These are phyloP conservation scores for Drosophila anceps DNA, from an alignment of 2,888 invertebrate genomes.

Conservation along the genomic window DNA sequence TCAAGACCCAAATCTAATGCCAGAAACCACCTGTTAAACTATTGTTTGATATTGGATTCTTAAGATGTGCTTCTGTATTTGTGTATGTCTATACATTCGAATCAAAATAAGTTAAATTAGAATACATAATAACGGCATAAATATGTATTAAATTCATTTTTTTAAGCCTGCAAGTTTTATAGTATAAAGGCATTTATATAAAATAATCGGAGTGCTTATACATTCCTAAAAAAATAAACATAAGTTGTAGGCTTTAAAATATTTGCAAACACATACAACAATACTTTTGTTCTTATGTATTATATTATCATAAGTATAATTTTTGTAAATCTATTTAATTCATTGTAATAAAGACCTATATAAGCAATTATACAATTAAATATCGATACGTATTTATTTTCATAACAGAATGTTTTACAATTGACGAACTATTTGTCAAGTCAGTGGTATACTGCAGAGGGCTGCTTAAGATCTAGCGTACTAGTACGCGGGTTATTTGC, in stretches of 20 bases:
- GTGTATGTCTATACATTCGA: constrained; percentile 55
- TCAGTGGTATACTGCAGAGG: too few relatives aligned
- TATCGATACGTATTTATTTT: background rate
- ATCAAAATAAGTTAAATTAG: constrained; percentile 61
- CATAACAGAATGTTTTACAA: too few relatives aligned
- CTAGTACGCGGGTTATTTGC: too few relatives aligned
- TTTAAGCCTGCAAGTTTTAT: constrained; percentile 63
- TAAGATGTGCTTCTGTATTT: constrained; percentile 34
- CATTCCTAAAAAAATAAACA: constrained; percentile 51
- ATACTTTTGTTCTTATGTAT: constrained; percentile 67
- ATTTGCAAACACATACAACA: constrained; percentile 59
- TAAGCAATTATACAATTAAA: background rate
- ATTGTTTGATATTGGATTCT: constrained; percentile 41
- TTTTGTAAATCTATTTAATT: constrained; percentile 71
- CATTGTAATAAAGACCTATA: constrained; percentile 61
- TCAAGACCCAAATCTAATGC: constrained; percentile 78
- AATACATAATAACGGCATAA: constrained; percentile 38
- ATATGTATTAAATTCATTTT: constrained; percentile 56
- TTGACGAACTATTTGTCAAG: too few relatives aligned
- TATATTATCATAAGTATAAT: constrained; percentile 62
- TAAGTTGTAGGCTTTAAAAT: constrained; percentile 64
- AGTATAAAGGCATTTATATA: constrained; percentile 73
- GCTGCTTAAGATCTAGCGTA: too few relatives aligned
- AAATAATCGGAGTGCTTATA: constrained; percentile 53
- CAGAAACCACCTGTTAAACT: constrained; percentile 84